Evolutionary conservation across 2,797 vertebrate species (phyloP), one percentile per base, ranked within the genome.

Genomic region (Enteromius radiatus): DNA sequence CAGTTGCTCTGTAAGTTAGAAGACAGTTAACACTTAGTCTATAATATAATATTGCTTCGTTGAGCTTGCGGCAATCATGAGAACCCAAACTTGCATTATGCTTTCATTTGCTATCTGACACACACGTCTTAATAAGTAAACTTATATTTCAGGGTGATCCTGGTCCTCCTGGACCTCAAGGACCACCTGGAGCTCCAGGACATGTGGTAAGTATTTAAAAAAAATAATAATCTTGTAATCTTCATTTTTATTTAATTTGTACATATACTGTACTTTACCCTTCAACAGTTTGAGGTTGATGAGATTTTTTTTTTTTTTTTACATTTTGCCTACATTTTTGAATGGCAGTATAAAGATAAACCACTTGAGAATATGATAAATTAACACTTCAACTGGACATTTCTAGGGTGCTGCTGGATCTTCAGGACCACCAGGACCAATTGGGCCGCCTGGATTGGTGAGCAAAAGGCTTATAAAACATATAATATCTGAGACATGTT

Each of bases 371-470:
- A 75, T 49, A 11, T 54, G 15, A 41, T 65, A n/a, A 19, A 8
- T 31, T 41, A 81, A 75, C 63, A 19, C 15, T 41, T 54, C 14
- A 0, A 33, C 4, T 69, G 33, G 12, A 23, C 73, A 56, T 14
- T 52, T 54, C 14, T 89, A 96, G 96, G 96, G 96, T 0, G 86
- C 93, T 31, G 89, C 93, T 0, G 96, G 96, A 80, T 90, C 89
- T 82, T 90, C 93, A 0, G 96, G 96, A 2, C 93, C 95, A 84
- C 93, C 95, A 0, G 96, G 96, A 4, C 94, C 92, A 0, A 85
- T 92, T 45, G 96, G 96, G 47, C 91, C 94, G 0, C 84, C 93
- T 0, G 95, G 94, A 52, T 45, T 94, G 91, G 96, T 96, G 89
- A 96, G 94, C 1, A 38, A 81, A 63, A 70, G 28, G 56, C 80